Percentiles rank a stretch among this genome's conserved stretches.
These are phyloP conservation scores for Polietes domitor DNA, from an alignment of 2,888 invertebrate species.

Conservation along the genomic window DNA sequence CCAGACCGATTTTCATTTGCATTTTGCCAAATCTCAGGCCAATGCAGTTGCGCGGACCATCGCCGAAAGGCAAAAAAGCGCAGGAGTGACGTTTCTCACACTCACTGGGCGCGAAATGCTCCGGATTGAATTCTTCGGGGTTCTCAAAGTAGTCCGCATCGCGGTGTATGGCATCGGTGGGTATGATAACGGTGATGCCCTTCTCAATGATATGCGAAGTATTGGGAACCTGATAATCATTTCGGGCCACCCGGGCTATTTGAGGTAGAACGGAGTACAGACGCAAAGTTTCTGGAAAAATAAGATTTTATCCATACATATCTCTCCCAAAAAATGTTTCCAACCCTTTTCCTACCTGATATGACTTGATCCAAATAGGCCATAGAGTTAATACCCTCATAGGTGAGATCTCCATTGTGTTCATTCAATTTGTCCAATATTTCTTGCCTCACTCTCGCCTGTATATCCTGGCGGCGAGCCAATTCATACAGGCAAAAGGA, in stretches of 20 bases:
- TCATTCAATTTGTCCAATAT: slow-evolving; percentile 76
- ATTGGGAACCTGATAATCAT: slow-evolving; percentile 76
- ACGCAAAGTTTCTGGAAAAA: slow-evolving; percentile 81
- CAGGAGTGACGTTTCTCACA: slow-evolving; percentile 81
- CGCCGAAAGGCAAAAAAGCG: slow-evolving; percentile 69
- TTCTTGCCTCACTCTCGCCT: slow-evolving; percentile 80
- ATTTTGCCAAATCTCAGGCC: slow-evolving; percentile 71
- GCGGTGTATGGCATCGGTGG: slow-evolving; percentile 82
- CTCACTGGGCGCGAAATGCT: slow-evolving; percentile 83
- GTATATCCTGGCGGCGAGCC: slow-evolving; percentile 81
- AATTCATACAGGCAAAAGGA: slow-evolving; percentile 82
- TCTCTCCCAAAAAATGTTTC: neutral
- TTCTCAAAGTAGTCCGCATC: slow-evolving; percentile 81
- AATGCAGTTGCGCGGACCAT: slow-evolving; percentile 73
- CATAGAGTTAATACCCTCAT: slow-evolving; percentile 81
- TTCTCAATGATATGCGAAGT: slow-evolving; percentile 81
- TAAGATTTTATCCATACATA: neutral
- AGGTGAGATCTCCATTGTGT: slow-evolving; percentile 78
- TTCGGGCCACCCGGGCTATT: slow-evolving; percentile 80
- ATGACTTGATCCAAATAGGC: slow-evolving; percentile 81
- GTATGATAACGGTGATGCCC: slow-evolving; percentile 68
- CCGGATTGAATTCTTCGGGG: slow-evolving; percentile 84
- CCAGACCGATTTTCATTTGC: slow-evolving; percentile 68
- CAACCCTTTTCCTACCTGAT: slow-evolving; percentile 70
- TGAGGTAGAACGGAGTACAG: slow-evolving; percentile 82